phyloP scores from a whole-genome alignment of 2,797 vertebrate genomes.

The Microhierax caerulescens region DNA sequence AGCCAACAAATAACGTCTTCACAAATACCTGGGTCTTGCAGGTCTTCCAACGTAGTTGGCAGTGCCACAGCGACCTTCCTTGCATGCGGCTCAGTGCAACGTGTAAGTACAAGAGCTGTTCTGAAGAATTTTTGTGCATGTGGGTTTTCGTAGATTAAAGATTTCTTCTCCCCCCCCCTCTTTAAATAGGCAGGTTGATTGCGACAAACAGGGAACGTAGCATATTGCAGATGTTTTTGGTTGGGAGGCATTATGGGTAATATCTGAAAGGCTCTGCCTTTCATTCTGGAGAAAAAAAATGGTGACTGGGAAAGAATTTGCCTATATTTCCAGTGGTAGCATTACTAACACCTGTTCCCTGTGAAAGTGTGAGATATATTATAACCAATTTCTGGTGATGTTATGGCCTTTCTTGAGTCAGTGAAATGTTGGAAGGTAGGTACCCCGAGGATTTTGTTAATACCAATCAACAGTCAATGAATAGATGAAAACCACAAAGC shows the following conservation, averaged over 20 bases:
- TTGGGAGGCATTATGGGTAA: not conserved
- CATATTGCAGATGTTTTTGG: conserved; percentile 44
- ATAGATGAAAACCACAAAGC: not conserved
- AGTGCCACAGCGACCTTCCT: not conserved
- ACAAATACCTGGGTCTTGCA: conserved; percentile 48
- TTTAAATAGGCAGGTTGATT: not conserved
- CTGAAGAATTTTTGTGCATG: not conserved
- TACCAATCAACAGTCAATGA: not conserved
- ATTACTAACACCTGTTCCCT: not conserved
- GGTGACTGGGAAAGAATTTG: not conserved
- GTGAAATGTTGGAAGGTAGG: not conserved
- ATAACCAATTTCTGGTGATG: not conserved
- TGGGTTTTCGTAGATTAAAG: not conserved
- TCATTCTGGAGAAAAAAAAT: not conserved
- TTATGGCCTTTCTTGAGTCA: not conserved
- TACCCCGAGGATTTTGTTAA: not conserved
- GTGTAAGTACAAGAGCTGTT: conserved; percentile 24
- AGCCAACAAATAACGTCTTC: not conserved
- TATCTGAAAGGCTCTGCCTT: not conserved
- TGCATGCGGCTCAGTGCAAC: rapidly evolving
- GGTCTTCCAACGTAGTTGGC: conserved; percentile 17
- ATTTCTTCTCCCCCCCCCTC: not conserved
- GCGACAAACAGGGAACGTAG: not conserved
- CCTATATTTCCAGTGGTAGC: not conserved
- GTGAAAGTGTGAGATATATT: not conserved